phyloP scores from a whole-genome alignment of 2,888 invertebrate species.

The Leptodirus hochenwartii region DNA sequence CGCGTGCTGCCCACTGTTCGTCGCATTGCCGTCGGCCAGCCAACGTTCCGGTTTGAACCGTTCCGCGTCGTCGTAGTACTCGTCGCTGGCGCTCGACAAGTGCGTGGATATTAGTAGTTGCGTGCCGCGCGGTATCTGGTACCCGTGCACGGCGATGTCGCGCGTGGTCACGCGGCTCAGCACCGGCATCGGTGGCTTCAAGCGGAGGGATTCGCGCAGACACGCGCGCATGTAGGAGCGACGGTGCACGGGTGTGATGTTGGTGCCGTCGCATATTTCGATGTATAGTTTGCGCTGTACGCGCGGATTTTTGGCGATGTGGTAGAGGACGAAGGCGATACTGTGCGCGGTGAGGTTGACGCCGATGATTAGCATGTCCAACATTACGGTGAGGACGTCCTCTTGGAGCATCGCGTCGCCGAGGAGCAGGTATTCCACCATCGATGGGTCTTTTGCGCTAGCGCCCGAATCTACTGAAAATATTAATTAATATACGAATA shows the following conservation, averaged over 20 bases:
- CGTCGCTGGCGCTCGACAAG: conserved; percentile 39
- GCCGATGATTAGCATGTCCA: conserved; percentile 45
- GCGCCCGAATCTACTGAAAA: too few species aligned
- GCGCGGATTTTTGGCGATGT: conserved; percentile 43
- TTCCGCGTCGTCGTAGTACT: conserved; percentile 43
- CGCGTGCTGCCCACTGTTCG: conserved; percentile 21
- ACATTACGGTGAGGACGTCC: conserved; percentile 40
- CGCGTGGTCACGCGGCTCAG: conserved; percentile 38
- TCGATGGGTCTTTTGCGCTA: conserved; percentile 21
- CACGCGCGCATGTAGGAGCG: conserved; percentile 45
- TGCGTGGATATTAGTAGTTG: conserved; percentile 45
- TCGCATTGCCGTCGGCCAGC: conserved; percentile 26
- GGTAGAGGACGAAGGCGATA: conserved; percentile 43
- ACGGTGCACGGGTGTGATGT: conserved; percentile 19
- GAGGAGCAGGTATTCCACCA: conserved; percentile 36
- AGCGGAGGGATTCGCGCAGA: conserved; percentile 41
- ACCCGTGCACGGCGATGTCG: conserved; percentile 40
- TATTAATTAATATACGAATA: too few species aligned
- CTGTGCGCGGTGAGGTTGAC: conserved; percentile 44
- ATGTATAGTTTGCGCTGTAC: conserved; percentile 39
- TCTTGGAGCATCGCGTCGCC: conserved; percentile 36
- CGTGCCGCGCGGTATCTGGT: conserved; percentile 39
- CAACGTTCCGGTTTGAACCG: conserved; percentile 45
- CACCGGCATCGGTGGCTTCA: conserved; percentile 45
- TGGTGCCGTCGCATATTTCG: conserved; percentile 32